phyloP scores from a whole-genome alignment of 2,113 vertebrate genomes.

The Atlantisia rogersi region DNA sequence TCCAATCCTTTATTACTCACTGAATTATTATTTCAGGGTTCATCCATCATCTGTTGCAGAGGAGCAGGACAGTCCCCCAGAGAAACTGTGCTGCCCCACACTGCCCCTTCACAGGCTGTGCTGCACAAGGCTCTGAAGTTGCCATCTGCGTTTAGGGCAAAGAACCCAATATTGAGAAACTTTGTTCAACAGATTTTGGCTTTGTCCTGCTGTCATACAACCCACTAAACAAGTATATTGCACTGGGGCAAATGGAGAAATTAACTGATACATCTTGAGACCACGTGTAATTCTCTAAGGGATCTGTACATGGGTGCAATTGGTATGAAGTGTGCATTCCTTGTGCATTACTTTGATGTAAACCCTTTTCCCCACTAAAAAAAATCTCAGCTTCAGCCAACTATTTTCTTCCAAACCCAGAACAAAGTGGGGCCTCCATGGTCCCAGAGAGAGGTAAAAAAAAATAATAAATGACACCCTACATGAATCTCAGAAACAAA shows the following conservation, averaged over 20 bases:
- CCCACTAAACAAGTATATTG: background rate
- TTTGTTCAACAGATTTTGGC: background rate
- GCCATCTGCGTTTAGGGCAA: background rate
- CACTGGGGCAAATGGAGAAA: background rate
- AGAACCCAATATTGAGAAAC: background rate
- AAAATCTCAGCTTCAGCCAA: background rate
- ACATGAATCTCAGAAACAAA: slow-evolving; percentile 18
- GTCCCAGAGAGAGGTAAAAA: background rate
- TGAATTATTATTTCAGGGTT: background rate
- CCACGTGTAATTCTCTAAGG: background rate
- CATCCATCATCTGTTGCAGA: background rate
- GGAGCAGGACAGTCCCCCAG: background rate
- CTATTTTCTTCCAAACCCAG: background rate
- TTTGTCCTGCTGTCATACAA: background rate
- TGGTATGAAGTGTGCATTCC: background rate
- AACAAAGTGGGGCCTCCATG: background rate
- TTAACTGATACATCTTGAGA: fast-evolving
- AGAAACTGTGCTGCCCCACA: background rate
- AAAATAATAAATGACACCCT: background rate
- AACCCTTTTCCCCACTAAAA: background rate
- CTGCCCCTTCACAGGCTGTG: background rate
- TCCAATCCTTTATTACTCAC: background rate
- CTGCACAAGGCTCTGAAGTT: background rate
- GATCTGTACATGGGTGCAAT: fast-evolving
- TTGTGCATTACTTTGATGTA: background rate